A percentile compares a stretch with the other conserved stretches of the same genome.
These are phyloP conservation scores for Frankliniella fusca DNA, from an alignment of 2,888 invertebrate species.

Conservation along the genomic window DNA sequence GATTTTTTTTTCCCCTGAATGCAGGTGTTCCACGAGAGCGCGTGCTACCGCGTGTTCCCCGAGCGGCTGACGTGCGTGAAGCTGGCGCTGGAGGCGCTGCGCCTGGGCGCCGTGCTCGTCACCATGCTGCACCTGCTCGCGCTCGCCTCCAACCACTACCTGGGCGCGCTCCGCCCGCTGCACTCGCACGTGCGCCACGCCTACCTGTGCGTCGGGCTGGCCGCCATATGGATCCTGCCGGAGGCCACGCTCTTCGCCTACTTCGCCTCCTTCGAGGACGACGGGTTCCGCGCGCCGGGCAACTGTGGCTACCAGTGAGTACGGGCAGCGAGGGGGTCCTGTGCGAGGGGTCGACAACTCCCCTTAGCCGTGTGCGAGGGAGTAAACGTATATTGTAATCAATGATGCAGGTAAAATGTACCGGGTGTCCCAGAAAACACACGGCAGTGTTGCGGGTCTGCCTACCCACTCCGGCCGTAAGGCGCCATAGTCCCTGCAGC, in stretches of 20 bases:
- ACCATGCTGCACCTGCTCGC: conserved; percentile 60
- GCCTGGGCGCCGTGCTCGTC: conserved; percentile 58
- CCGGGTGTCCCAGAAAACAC: no score
- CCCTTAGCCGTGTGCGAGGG: no score
- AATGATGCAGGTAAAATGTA: no score
- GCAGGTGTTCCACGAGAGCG: background rate
- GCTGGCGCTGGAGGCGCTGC: conserved; percentile 48
- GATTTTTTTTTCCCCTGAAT: background rate
- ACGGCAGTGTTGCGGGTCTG: no score
- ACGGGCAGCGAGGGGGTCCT: background rate
- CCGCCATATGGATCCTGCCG: conserved; percentile 57
- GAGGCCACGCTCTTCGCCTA: conserved; percentile 52
- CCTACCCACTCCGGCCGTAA: no score
- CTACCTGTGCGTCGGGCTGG: conserved; percentile 51
- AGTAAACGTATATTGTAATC: no score
- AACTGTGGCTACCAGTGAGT: conserved; percentile 29
- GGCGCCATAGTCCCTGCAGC: no score
- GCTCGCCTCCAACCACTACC: conserved; percentile 62
- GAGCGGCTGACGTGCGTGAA: conserved; percentile 40
- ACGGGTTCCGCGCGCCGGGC: conserved; percentile 48
- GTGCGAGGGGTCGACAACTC: no score
- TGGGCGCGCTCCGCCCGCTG: conserved; percentile 59
- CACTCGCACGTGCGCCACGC: conserved; percentile 56
- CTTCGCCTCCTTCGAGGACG: conserved; percentile 50
- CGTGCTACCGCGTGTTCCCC: background rate